Evolutionary conservation across 2,797 vertebrate genomes (phyloP).

Genomic region (Sternotherus odoratus): DNA sequence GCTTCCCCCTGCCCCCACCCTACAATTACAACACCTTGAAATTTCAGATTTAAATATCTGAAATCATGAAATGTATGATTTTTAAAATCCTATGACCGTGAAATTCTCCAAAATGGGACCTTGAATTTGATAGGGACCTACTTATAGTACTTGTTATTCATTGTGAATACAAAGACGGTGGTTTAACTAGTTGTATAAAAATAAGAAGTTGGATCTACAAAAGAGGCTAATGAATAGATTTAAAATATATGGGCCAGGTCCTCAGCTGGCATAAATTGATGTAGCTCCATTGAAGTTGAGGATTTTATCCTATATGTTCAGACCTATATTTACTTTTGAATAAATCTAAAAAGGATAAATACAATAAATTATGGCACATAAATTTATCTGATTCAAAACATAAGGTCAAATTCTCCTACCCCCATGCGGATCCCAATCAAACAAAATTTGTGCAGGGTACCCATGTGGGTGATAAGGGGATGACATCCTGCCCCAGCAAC

Average conservation of each 20-base stretch:
- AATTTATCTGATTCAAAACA: not conserved
- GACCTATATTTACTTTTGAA: not conserved
- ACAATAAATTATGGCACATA: not conserved
- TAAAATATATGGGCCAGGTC: not conserved
- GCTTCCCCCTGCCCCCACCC: too few relatives aligned
- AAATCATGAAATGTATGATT: too few relatives aligned
- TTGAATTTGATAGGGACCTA: too few relatives aligned
- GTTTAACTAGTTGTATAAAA: not conserved
- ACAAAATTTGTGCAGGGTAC: not conserved
- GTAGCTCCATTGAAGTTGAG: not conserved
- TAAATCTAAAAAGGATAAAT: not conserved
- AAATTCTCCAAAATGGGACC: too few relatives aligned
- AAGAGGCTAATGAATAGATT: not conserved
- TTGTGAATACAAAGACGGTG: not conserved
- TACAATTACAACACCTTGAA: too few relatives aligned
- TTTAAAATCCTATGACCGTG: too few relatives aligned
- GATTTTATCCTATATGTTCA: not conserved
- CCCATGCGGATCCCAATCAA: not conserved
- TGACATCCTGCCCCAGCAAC: not conserved
- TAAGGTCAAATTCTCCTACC: not conserved
- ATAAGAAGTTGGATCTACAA: not conserved
- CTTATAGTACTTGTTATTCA: conserved; percentile 46
- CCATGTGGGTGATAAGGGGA: not conserved
- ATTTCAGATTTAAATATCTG: too few relatives aligned
- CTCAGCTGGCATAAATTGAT: not conserved